Evolutionary conservation across 2,888 invertebrate genomes (phyloP).

Genomic region (Drosophila picticornis): DNA sequence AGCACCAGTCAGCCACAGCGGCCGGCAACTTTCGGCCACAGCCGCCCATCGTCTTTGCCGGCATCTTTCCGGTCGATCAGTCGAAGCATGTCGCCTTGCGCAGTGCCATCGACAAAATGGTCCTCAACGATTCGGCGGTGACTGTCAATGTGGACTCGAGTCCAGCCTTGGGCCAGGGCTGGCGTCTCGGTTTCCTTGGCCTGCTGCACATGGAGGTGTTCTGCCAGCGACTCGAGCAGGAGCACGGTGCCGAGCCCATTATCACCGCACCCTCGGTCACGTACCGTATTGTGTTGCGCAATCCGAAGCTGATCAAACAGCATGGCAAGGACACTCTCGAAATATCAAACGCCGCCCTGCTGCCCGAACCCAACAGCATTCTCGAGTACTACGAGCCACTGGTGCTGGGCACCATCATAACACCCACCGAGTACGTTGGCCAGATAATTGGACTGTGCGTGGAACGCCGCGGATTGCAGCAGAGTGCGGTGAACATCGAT

Average conservation of each 20-base stretch:
- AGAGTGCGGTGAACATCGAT: slow-evolving; percentile 91
- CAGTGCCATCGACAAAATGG: slow-evolving; percentile 94
- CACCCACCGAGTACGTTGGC: slow-evolving; percentile 91
- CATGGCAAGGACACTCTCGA: slow-evolving; percentile 87
- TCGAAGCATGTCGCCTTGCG: slow-evolving; percentile 91
- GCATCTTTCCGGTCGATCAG: slow-evolving; percentile 94
- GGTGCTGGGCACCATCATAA: slow-evolving; percentile 95
- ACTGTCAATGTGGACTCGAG: slow-evolving; percentile 92
- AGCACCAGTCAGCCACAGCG: slow-evolving; percentile 84
- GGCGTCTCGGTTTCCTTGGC: slow-evolving; percentile 95
- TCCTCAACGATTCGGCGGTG: slow-evolving; percentile 97
- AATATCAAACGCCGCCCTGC: slow-evolving; percentile 91
- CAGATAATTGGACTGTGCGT: slow-evolving; percentile 90
- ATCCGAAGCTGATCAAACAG: slow-evolving; percentile 90
- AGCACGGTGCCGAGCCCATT: slow-evolving; percentile 92
- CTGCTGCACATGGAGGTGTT: slow-evolving; percentile 95
- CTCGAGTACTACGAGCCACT: slow-evolving; percentile 94
- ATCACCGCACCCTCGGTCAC: slow-evolving; percentile 95
- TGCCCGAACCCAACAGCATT: slow-evolving; percentile 89
- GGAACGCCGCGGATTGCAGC: slow-evolving; percentile 89
- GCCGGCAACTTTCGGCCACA: slow-evolving; percentile 89
- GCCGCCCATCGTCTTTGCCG: slow-evolving; percentile 94
- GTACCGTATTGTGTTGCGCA: slow-evolving; percentile 90
- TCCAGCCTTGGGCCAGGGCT: slow-evolving; percentile 94
- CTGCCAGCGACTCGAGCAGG: slow-evolving; percentile 93